phyloP scores from a whole-genome alignment of 2,888 invertebrate genomes.

The Mythimna loreyi region DNA sequence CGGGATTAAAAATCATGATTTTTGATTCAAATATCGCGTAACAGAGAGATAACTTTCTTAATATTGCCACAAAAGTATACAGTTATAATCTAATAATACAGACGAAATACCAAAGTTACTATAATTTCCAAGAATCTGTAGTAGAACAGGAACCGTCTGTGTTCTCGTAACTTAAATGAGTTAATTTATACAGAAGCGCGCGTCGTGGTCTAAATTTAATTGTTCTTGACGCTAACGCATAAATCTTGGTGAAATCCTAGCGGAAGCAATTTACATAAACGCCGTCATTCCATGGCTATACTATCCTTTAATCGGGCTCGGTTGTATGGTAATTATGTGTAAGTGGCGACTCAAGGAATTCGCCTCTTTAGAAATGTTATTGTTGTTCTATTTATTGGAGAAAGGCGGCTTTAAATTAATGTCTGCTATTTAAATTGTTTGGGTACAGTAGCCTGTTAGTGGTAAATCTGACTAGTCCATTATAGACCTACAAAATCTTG shows the following conservation, averaged over 20 bases:
- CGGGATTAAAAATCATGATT: too few species aligned
- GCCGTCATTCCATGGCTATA: constrained; percentile 79
- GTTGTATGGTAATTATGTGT: constrained; percentile 68
- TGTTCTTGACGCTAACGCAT: constrained; percentile 85
- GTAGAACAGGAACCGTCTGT: constrained; percentile 39
- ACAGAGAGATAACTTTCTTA: too few species aligned
- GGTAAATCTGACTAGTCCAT: not conserved
- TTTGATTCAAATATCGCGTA: too few species aligned
- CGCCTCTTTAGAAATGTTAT: constrained; percentile 53
- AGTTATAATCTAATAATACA: too few species aligned
- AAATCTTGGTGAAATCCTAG: constrained; percentile 86
- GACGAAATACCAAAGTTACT: constrained; percentile 7
- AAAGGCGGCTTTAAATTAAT: constrained; percentile 35
- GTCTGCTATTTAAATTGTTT: constrained; percentile 6
- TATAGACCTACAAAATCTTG: not conserved
- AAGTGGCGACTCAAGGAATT: constrained; percentile 56
- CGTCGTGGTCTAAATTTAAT: constrained; percentile 86
- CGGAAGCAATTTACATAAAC: constrained; percentile 89
- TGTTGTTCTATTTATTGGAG: constrained; percentile 39
- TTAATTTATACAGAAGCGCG: constrained; percentile 84
- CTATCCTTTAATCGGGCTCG: constrained; percentile 77
- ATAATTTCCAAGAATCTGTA: constrained; percentile 43
- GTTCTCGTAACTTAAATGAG: constrained; percentile 71
- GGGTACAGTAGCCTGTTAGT: not conserved
- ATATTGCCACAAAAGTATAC: too few species aligned